A percentile compares a stretch with the other conserved stretches of the same genome.
Evolutionary conservation across 2,888 invertebrate species (phyloP).

Genomic region (Lasioglossum marginatum): DNA sequence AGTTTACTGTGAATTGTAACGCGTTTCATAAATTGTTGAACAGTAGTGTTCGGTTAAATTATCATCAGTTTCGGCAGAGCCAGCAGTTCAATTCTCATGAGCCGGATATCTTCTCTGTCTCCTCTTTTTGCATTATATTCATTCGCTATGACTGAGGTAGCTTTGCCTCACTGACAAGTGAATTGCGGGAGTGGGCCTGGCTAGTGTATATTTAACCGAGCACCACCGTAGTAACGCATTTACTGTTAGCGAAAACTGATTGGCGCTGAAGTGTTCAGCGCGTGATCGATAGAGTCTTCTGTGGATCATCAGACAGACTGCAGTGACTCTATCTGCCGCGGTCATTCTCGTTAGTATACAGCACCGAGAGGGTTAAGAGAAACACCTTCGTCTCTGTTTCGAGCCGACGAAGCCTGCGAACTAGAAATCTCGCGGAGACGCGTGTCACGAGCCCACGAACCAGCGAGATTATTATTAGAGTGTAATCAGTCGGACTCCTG

Average conservation of each 20-base stretch:
- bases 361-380: neutral
- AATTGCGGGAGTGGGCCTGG: neutral
- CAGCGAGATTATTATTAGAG: neutral
- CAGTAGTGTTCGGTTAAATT: neutral
- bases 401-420: neutral
- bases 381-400: neutral
- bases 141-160: neutral
- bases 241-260: neutral
- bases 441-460: slow-evolving; percentile 2
- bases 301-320: neutral
- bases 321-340: neutral
- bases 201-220: neutral
- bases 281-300: neutral
- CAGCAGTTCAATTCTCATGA: neutral
- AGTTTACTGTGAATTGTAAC: neutral
- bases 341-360: neutral
- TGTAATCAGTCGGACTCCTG: neutral
- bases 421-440: neutral
- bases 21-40: neutral
- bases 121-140: neutral
- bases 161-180: neutral
- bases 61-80: neutral
- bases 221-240: neutral
- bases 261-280: neutral
- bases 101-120: neutral